A percentile compares a stretch with the other conserved stretches of the same genome.
phyloP scores from a whole-genome alignment of 2,113 vertebrate species.

The Notarius lentiginosus region DNA sequence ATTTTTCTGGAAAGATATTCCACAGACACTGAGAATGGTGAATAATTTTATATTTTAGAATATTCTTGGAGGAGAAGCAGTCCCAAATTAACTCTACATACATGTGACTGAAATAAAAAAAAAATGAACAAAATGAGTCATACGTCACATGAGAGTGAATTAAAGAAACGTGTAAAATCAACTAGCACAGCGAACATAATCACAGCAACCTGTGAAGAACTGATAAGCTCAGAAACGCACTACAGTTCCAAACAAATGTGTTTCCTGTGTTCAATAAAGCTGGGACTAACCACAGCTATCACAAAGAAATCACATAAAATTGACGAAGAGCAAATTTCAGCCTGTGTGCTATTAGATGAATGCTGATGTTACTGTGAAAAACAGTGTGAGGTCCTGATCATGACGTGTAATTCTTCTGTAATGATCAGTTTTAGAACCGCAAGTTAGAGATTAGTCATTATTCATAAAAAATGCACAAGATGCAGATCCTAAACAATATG shows the following conservation, averaged over 20 bases:
- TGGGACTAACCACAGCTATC: constrained; percentile 27
- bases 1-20: no score
- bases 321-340: constrained; percentile 31
- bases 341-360: constrained; percentile 15
- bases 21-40: background rate
- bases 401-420: background rate
- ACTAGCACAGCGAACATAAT: constrained; percentile 8
- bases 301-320: constrained; percentile 27
- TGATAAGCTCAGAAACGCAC: constrained; percentile 38
- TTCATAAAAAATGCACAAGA: background rate
- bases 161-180: background rate
- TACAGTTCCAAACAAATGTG: background rate
- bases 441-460: background rate
- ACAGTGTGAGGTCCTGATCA: background rate
- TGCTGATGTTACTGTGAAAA: background rate
- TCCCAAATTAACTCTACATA: background rate
- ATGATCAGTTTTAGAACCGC: background rate
- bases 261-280: constrained; percentile 43
- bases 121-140: background rate
- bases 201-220: constrained; percentile 27
- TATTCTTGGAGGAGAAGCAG: background rate
- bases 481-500: background rate
- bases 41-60: background rate
- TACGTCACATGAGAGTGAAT: no score
- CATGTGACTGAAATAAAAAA: background rate